Evolutionary conservation across 1,140 invertebrate genomes (phyloP).

Genomic region (Diorhabda elongata): DNA sequence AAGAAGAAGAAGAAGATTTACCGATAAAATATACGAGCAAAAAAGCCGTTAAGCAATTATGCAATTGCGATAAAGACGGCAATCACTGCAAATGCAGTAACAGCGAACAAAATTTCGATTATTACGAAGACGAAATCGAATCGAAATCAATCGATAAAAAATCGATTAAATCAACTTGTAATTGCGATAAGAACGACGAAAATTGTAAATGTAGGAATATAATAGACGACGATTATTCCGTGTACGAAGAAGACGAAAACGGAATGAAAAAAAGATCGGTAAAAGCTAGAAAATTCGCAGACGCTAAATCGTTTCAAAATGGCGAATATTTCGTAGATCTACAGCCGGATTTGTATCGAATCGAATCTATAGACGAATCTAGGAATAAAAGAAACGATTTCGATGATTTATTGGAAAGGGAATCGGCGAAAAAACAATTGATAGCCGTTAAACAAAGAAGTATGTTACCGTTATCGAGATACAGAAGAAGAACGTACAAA

Average conservation of each 20-base stretch:
- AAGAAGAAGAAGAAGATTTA: no score
- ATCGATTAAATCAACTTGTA: background rate
- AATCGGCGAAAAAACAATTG: conserved; percentile 29
- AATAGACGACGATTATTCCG: background rate
- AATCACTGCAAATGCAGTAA: conserved; percentile 16
- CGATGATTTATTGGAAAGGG: conserved; percentile 30
- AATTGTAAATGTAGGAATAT: conserved; percentile 20
- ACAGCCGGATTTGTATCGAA: conserved; percentile 15
- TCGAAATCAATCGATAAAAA: background rate
- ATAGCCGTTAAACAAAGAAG: conserved; percentile 29
- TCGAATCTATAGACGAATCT: background rate
- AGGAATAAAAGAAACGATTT: conserved; percentile 31
- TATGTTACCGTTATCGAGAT: conserved; percentile 22
- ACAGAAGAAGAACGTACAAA: conserved; percentile 25
- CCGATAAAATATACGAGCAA: background rate
- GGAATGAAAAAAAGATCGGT: background rate
- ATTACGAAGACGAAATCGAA: background rate
- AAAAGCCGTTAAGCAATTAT: conserved; percentile 1
- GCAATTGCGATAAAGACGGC: conserved; percentile 12
- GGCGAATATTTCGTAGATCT: conserved; percentile 25
- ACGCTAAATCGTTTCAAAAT: conserved; percentile 13
- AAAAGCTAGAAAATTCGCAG: background rate
- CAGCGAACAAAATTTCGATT: background rate
- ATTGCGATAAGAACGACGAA: conserved; percentile 14
- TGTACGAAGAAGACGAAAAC: background rate